A percentile compares a stretch with the other conserved stretches of the same genome.
Conservation (phyloP, 2,888 invertebrate species). For the Germaria angustata region DNA sequence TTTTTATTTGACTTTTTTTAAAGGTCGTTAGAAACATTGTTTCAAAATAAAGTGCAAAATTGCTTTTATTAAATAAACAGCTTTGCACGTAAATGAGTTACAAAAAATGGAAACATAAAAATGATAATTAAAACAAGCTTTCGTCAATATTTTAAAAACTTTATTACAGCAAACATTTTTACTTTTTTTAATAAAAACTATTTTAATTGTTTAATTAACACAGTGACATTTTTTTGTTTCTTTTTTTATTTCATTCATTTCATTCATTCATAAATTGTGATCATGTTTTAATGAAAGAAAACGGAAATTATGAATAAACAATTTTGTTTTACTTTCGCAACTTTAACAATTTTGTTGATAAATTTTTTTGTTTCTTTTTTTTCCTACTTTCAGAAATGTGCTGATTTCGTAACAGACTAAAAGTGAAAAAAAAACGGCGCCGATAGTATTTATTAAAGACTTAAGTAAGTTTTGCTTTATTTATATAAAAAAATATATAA, state of each 20-base stretch:
- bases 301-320: neutral
- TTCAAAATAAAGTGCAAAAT: constrained; percentile 3
- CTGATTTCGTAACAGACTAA: neutral
- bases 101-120: neutral
- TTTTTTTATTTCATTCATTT: constrained; percentile 12
- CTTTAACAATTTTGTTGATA: too few relatives aligned
- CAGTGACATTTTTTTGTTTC: constrained; percentile 41
- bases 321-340: neutral
- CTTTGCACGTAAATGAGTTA: neutral
- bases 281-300: constrained; percentile 33
- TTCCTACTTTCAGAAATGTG: neutral
- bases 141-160: constrained; percentile 35
- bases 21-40: constrained; percentile 22
- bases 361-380: too few relatives aligned
- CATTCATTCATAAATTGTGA: too few relatives aligned
- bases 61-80: neutral
- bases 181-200: neutral
- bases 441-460: neutral
- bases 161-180: constrained; percentile 19
- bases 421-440: neutral
- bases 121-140: constrained; percentile 29
- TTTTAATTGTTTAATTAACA: constrained; percentile 23
- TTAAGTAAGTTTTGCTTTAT: too few relatives aligned
- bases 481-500: too few relatives aligned
- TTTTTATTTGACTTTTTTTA: constrained; percentile 14